phyloP scores from a whole-genome alignment of 2,113 vertebrate species.

The Pteronura brasiliensis region DNA sequence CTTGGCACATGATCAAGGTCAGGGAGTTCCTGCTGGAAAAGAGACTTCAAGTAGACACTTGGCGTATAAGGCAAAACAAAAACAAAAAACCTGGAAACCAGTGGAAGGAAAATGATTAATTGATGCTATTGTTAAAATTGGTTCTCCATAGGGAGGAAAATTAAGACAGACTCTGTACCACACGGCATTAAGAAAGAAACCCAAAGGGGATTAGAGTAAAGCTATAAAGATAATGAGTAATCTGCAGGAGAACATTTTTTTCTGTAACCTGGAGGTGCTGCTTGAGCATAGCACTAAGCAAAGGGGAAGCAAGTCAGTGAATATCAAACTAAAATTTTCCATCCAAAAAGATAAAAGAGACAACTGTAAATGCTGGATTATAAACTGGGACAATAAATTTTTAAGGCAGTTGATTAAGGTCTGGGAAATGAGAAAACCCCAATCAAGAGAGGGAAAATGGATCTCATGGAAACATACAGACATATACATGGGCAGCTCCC shows the following conservation, averaged over 20 bases:
- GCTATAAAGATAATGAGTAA: not conserved
- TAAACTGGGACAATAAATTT: not conserved
- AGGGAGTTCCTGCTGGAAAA: not conserved
- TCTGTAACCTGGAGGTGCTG: not conserved
- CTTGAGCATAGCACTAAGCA: not conserved
- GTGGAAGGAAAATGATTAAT: not conserved
- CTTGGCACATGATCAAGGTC: not conserved
- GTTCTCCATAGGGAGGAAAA: not conserved
- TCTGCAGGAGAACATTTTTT: not conserved
- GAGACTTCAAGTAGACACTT: not conserved
- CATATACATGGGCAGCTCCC: not conserved
- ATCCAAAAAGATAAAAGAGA: not conserved
- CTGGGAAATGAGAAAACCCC: not conserved
- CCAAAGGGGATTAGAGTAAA: not conserved
- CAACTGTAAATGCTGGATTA: not conserved
- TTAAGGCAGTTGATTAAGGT: not conserved
- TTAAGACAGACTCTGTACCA: not conserved
- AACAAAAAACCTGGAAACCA: not conserved
- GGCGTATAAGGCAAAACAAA: not conserved
- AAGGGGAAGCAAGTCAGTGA: not conserved
- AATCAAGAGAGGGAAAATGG: not conserved
- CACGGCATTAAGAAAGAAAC: not conserved
- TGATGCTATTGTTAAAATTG: not conserved
- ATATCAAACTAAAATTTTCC: not conserved
- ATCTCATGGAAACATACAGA: not conserved